Percentiles rank a stretch among this genome's conserved stretches.
Evolutionary conservation across 2,113 vertebrate genomes (phyloP).

Genomic region (Arvicanthis niloticus): DNA sequence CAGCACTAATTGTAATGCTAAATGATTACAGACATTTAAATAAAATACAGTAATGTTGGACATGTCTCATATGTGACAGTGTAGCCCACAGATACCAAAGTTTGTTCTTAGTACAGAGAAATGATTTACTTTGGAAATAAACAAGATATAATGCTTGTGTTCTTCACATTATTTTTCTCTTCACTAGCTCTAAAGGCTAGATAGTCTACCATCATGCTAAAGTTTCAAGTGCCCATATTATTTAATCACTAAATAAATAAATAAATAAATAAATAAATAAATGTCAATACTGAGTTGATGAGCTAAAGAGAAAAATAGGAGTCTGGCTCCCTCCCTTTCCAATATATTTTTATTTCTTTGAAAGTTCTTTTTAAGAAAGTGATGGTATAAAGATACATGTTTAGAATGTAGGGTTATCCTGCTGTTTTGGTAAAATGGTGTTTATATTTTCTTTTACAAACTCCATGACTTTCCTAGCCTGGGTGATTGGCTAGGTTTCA

Average conservation of each 20-base stretch:
- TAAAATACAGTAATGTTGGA: not conserved
- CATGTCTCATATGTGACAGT: not conserved
- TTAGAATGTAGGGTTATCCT: not conserved
- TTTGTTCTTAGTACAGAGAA: not conserved
- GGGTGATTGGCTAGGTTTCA: not conserved
- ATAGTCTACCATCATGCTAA: not conserved
- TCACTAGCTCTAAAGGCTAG: not conserved
- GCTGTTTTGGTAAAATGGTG: not conserved
- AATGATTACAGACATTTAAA: not conserved
- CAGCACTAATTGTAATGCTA: not conserved
- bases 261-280: no score
- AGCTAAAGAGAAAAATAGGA: not conserved
- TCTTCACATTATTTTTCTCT: not conserved
- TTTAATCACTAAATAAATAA: not conserved
- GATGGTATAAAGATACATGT: not conserved
- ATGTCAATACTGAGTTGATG: not conserved
- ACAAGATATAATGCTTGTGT: not conserved
- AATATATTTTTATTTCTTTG: not conserved
- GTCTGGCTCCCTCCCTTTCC: no score
- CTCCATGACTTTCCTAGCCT: not conserved
- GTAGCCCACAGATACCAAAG: not conserved
- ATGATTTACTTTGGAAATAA: not conserved
- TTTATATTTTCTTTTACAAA: not conserved
- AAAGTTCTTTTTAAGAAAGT: not conserved
- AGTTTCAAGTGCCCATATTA: not conserved